Evolutionary conservation across 2,113 vertebrate species (phyloP).

Genomic region (Brienomyrus brachyistius): DNA sequence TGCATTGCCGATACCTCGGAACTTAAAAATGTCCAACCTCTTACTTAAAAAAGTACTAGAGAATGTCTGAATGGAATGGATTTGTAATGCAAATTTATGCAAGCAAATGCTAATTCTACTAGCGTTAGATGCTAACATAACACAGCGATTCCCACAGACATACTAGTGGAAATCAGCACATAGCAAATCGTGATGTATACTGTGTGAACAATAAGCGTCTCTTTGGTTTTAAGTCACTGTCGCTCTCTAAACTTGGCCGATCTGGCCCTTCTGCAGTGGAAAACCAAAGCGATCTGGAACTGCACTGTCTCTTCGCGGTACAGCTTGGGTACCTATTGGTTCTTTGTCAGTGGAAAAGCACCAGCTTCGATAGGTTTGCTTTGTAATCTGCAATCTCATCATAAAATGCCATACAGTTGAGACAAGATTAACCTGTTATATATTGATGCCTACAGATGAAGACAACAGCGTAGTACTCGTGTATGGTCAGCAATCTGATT

Average conservation of each 20-base stretch:
- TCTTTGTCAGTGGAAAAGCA: not conserved
- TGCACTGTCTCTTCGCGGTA: not conserved
- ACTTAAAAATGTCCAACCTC: not conserved
- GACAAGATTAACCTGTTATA: not conserved
- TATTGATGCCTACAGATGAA: not conserved
- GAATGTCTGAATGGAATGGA: not conserved
- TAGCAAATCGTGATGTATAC: not conserved
- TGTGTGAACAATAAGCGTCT: not conserved
- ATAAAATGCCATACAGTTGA: not conserved
- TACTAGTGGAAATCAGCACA: not conserved
- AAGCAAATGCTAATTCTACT: not conserved
- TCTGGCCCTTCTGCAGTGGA: not conserved
- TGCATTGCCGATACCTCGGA: not conserved
- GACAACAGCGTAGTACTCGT: not conserved
- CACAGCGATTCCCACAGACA: not conserved
- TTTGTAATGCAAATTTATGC: not conserved
- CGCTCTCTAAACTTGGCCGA: not conserved
- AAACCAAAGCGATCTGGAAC: not conserved
- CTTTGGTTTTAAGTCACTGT: not conserved
- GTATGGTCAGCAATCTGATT: not conserved
- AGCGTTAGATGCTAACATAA: not conserved
- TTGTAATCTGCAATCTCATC: not conserved
- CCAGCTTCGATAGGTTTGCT: not conserved
- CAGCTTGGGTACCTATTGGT: not conserved
- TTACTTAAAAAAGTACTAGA: not conserved